Percentiles rank a stretch among this genome's conserved stretches.
Evolutionary conservation across 2,888 invertebrate genomes (phyloP).

Genomic region (Andrena hattorfiana): DNA sequence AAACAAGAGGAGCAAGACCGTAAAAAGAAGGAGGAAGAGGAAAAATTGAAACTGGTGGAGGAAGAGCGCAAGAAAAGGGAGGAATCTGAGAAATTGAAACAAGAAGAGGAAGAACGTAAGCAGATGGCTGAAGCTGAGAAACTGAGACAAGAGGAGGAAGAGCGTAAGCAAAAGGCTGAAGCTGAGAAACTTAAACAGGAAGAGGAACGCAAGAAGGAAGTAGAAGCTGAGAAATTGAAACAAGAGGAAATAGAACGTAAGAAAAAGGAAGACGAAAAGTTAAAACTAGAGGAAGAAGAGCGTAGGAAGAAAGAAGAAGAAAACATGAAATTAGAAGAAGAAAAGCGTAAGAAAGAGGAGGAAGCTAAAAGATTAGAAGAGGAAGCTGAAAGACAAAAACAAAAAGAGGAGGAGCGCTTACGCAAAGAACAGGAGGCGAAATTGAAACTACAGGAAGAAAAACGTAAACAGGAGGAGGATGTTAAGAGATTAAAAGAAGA

Average conservation of each 20-base stretch:
- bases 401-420: conserved; percentile 60
- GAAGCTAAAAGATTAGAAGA: conserved; percentile 56
- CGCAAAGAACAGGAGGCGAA: conserved; percentile 66
- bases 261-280: conserved; percentile 62
- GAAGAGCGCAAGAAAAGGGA: conserved; percentile 50
- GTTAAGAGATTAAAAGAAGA: conserved; percentile 57
- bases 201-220: conserved; percentile 54
- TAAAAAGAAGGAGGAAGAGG: conserved; percentile 55
- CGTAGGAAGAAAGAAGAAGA: conserved; percentile 61
- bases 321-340: conserved; percentile 55
- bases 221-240: conserved; percentile 61
- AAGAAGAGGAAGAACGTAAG: conserved; percentile 51
- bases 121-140: conserved; percentile 61
- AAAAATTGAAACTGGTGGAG: conserved; percentile 54
- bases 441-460: conserved; percentile 72
- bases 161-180: conserved; percentile 62
- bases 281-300: conserved; percentile 53
- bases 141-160: conserved; percentile 67
- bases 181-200: conserved; percentile 57
- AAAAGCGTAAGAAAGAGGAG: conserved; percentile 51
- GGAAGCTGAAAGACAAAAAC: conserved; percentile 59
- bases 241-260: conserved; percentile 65
- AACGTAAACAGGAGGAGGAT: conserved; percentile 63
- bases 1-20: conserved; percentile 47
- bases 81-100: conserved; percentile 46